Evolutionary conservation across 1,140 invertebrate genomes (phyloP).

Genomic region (Trachelipus rathkii): DNA sequence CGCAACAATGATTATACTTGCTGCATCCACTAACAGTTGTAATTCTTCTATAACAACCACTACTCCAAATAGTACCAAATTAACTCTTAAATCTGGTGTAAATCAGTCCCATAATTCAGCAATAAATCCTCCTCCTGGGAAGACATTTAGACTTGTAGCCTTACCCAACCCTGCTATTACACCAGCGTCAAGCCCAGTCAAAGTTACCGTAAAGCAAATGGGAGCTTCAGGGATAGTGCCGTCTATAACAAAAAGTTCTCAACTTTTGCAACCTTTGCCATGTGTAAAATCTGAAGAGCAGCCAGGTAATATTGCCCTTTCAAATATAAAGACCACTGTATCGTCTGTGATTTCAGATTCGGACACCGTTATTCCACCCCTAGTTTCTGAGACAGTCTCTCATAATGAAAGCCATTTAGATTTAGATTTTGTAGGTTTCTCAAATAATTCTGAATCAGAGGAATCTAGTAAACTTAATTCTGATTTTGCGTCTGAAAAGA

Average conservation of each 20-base stretch:
- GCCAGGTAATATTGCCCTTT: conserved; percentile 27
- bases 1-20: conserved; percentile 22
- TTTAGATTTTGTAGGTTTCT: conserved; percentile 45
- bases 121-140: conserved; percentile 39
- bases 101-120: conserved; percentile 37
- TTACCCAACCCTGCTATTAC: conserved; percentile 42
- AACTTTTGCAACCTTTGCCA: conserved; percentile 36
- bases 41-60: conserved; percentile 21
- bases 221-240: conserved; percentile 33
- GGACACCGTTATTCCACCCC: conserved; percentile 22
- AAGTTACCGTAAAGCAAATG: conserved; percentile 35
- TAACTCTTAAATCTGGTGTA: conserved; percentile 42
- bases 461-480: conserved; percentile 16
- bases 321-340: conserved; percentile 32
- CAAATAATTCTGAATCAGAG: conserved; percentile 31
- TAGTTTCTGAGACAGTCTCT: conserved; percentile 32
- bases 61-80: conserved; percentile 32
- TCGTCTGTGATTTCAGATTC: conserved; percentile 18
- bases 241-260: conserved; percentile 28
- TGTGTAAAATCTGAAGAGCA: conserved; percentile 40
- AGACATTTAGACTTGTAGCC: conserved; percentile 44
- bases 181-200: conserved; percentile 42
- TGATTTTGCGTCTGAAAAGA: conserved; percentile 32
- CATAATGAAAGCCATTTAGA: conserved; percentile 40
- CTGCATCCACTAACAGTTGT: conserved; percentile 23